Evolutionary conservation across 2,888 invertebrate species (phyloP), one percentile per base, ranked within the genome.

Genomic region (Phasia obesa): DNA sequence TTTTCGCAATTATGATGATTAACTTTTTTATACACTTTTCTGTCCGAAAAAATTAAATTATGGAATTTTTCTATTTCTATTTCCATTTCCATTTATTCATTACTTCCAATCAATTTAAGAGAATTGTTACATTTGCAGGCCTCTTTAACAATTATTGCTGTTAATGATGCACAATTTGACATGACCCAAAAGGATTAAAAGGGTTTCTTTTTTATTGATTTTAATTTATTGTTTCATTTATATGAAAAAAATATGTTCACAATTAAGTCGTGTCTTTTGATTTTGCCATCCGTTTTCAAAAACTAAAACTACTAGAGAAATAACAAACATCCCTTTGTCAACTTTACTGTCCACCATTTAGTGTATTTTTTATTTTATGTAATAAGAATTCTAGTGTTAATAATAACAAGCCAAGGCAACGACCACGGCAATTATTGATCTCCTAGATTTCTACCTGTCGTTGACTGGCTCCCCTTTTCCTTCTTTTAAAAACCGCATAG

Each of bases 101-200:
- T 82, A 74, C 27, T 82, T 82, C 74, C 78, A 78, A 65, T 78
- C 82, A 69, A 82, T 82, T 82, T 59, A 75, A 57, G 64, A 19
- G 70, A 78, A 74, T 78, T 70, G 57, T 74, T 82, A 70, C 77
- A 82, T 82, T 82, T 78, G 73, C 53, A 51, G 64, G 49, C 62
- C 53, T 47, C 55, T 74, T 60, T 71, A 60, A 7, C 31, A 60
- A 55, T 64, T 78, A 64, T 74, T 70, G 25, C 19, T 47, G 27
- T 74, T 60, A 69, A 64, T 74, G 17, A 38, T 60, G 25, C 13
- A 62, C 47, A 67, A 67, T 81, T 65, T 65, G 25, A 11, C 2
- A 49, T 62, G 57, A 49, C 38, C 23, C 25, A 19, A 74, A 82
- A 69, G 77, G 73, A 78, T 78, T 74, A 74, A 77, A 78, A 51